Evolutionary conservation across 2,797 vertebrate species (phyloP).

Genomic region (Sarcophilus harrisii): DNA sequence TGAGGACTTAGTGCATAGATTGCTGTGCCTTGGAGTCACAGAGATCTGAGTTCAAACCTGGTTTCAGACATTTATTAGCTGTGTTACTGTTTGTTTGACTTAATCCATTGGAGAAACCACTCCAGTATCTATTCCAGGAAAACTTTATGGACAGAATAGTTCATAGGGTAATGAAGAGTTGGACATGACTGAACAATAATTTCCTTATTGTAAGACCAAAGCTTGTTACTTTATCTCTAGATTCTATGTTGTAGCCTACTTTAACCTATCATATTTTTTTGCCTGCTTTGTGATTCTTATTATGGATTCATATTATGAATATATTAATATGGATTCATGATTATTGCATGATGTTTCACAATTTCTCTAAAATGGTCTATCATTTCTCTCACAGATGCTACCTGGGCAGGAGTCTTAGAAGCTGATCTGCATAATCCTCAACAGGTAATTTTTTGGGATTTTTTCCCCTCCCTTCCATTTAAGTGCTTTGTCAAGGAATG

Average conservation of each 20-base stretch:
- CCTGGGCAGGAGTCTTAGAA: constrained; percentile 63
- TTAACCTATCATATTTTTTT: background rate
- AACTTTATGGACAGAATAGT: background rate
- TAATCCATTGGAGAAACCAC: background rate
- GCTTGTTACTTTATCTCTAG: background rate
- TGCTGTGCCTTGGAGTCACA: background rate
- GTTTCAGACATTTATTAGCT: background rate
- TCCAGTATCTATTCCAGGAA: background rate
- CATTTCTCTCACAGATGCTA: constrained; percentile 54
- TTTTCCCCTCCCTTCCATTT: background rate
- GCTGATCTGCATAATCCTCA: constrained; percentile 10
- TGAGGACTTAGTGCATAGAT: background rate
- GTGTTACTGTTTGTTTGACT: background rate
- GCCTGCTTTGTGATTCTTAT: background rate
- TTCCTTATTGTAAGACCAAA: background rate
- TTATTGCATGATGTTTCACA: background rate
- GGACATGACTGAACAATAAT: background rate
- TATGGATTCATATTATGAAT: background rate
- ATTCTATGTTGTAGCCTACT: background rate
- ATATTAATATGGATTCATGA: background rate
- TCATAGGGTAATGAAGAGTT: background rate
- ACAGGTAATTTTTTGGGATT: constrained; percentile 58
- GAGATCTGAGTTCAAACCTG: background rate
- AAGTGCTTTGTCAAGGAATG: background rate
- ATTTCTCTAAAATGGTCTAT: constrained; percentile 50